Evolutionary conservation across 23 tunicate species (phyloP).

Genomic region (Clavelina lepadiformis): DNA sequence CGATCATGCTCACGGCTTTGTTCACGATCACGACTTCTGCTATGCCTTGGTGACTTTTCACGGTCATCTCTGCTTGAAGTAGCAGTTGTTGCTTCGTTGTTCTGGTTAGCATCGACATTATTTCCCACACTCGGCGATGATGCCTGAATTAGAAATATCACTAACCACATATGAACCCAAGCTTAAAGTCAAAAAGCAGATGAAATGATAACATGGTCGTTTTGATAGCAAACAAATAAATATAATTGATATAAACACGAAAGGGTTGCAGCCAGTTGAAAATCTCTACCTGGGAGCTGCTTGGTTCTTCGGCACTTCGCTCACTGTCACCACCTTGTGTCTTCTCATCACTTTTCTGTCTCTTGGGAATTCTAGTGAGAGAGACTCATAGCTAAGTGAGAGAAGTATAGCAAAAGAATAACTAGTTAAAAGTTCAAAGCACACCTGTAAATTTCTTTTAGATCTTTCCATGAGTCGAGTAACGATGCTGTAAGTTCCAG

Average conservation of each 20-base stretch:
- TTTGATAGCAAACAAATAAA: no score
- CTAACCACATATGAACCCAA: no score
- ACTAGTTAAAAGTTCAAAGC: not conserved
- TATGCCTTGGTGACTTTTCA: not conserved
- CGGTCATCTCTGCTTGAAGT: not conserved
- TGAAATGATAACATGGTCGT: no score
- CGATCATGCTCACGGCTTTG: not conserved
- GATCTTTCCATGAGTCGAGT: conserved; percentile 73
- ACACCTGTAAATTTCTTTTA: conserved; percentile 86
- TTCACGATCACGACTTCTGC: conserved; percentile 2
- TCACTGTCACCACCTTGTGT: conserved; percentile 31
- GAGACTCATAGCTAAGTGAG: not conserved
- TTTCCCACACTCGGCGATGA: conserved; percentile 27
- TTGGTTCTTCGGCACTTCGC: conserved; percentile 22
- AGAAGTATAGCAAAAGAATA: not conserved
- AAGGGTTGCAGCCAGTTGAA: not conserved
- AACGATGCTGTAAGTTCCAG: conserved; percentile 13
- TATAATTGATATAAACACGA: no score
- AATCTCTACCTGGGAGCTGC: conserved; percentile 28
- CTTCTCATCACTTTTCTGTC: conserved; percentile 10
- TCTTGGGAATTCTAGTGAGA: conserved; percentile 49
- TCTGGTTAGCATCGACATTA: conserved; percentile 27
- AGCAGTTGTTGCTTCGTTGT: conserved; percentile 3
- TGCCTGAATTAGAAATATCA: conserved; percentile 4
- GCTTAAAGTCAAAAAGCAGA: no score